These are phyloP conservation scores for Hydractinia echinata DNA, from an alignment of 30 jellyfish, hydroid and myxozoan species.

Conservation along the genomic window DNA sequence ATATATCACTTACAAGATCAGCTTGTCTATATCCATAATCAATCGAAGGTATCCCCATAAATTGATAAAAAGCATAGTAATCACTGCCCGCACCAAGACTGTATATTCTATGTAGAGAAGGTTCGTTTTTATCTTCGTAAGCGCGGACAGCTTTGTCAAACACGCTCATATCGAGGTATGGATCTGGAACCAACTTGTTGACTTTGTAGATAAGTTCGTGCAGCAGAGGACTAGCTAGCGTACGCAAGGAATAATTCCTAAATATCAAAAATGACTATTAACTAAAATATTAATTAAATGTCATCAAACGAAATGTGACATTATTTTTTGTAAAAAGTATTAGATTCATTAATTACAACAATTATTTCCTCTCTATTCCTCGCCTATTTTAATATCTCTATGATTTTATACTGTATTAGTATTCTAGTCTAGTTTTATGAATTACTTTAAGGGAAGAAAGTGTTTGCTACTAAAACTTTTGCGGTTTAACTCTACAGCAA, in stretches of 20 bases:
- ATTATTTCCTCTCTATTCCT: too few relatives aligned
- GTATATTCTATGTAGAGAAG: conserved; percentile 28
- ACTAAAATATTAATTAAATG: too few relatives aligned
- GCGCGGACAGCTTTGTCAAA: neutral
- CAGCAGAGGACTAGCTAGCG: conserved; percentile 64
- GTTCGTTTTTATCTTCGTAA: conserved; percentile 1
- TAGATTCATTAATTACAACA: too few relatives aligned
- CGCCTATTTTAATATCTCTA: too few relatives aligned
- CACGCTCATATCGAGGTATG: conserved; percentile 9
- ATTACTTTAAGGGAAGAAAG: too few relatives aligned
- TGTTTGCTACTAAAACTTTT: too few relatives aligned
- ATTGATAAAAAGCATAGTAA: conserved; percentile 52
- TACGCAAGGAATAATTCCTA: conserved; percentile 58
- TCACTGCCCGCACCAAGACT: conserved; percentile 74
- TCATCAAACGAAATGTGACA: too few relatives aligned
- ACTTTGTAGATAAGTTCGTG: conserved; percentile 35
- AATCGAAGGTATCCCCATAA: conserved; percentile 60
- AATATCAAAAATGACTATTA: neutral
- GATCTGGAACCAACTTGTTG: conserved; percentile 40
- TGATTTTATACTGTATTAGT: too few relatives aligned
- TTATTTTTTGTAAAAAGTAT: too few relatives aligned
- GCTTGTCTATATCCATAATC: conserved; percentile 40
- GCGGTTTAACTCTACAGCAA: too few relatives aligned
- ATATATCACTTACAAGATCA: conserved; percentile 10
- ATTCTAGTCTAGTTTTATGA: too few relatives aligned